Evolutionary conservation across 1,140 invertebrate genomes (phyloP), one percentile per base, ranked within the genome.

Genomic region (Diorhabda sublineata): DNA sequence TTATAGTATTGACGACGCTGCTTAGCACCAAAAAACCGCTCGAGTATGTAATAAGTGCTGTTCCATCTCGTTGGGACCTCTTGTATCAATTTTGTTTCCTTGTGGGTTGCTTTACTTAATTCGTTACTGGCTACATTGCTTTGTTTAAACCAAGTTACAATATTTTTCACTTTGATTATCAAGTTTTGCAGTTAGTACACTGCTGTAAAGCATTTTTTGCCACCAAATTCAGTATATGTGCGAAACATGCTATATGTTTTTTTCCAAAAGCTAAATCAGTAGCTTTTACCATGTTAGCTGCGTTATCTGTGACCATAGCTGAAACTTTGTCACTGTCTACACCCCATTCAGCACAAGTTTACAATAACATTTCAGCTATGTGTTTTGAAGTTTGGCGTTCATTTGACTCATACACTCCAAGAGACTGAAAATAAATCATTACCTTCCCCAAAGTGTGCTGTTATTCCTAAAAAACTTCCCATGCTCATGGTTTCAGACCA

Each of bases 141-240:
- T 71, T 80, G 74, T 71, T 81, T 81, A 71, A 81, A 79, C 61
- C 67, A 81, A 52, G 76, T 82, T 6, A 83, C 76, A 64, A 80
- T 74, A 64, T 56, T 70, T 74, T 81, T 80, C 61, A 79, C 71
- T 75, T 79, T 78, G n/a, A 67, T 71, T 71, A 78, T 69, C 61
- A 78, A 42, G 41, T 42, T 4, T 62, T 65, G 47, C 26, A 76
- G 60, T 45, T 67, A 45, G 42, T 45, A 3, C 8, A 71, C 47
- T 45, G 26, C 26, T 62, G 58, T 60, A 67, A 42, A 64, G 58
- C 59, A 73, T 76, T 66, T 76, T 74, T 57, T 57, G 73, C 80
- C 5, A 81, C 75, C 58, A 81, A 78, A 78, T 82, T 81, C n/a
- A 83, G 42, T 8, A 77, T 82, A 69, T 83, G 81, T 0, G 80